Evolutionary conservation across 2,113 vertebrate species (phyloP).

Genomic region (Mastomys natalensis): DNA sequence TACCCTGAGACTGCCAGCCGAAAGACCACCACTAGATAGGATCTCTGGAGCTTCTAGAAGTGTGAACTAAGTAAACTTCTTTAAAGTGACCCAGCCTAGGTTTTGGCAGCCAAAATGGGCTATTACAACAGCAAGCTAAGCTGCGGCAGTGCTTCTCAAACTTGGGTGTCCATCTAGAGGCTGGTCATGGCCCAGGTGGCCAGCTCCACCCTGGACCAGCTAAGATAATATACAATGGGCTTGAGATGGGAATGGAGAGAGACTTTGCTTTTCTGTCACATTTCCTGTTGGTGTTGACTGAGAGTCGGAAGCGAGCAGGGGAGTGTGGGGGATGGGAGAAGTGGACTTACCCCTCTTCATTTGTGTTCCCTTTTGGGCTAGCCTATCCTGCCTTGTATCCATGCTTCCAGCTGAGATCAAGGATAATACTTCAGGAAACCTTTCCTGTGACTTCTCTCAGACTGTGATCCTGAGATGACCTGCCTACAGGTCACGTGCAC

Average conservation of each 20-base stretch:
- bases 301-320: background rate
- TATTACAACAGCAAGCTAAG: background rate
- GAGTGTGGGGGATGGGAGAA: background rate
- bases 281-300: background rate
- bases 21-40: background rate
- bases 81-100: background rate
- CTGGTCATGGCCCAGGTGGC: background rate
- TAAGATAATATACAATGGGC: background rate
- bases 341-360: background rate
- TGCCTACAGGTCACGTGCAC: background rate
- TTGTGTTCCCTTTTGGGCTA: background rate
- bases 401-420: background rate
- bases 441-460: background rate
- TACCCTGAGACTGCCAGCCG: background rate
- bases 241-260: background rate
- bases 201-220: fast-evolving
- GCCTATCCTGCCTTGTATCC: background rate
- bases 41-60: background rate
- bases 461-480: background rate
- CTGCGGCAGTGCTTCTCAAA: background rate
- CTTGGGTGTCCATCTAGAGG: background rate
- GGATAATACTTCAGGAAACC: background rate
- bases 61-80: background rate
- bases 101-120: background rate
- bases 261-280: background rate